These are phyloP conservation scores for Hypselothyrea guttata DNA, from an alignment of 2,888 invertebrate genomes.

Conservation along the genomic window DNA sequence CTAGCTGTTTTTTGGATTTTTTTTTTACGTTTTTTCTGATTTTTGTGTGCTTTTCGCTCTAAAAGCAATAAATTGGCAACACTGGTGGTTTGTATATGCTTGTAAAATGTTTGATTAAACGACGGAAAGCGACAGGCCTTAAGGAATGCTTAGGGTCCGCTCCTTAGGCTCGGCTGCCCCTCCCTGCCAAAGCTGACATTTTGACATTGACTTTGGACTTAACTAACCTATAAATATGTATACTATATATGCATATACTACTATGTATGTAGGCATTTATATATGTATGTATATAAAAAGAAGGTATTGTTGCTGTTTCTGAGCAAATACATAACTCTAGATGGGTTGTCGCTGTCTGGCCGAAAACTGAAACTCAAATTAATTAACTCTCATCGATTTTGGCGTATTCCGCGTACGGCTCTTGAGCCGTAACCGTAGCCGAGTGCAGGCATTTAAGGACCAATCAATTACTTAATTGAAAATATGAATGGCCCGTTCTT, in stretches of 20 bases:
- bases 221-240: background rate
- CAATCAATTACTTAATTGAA: conserved; percentile 74
- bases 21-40: too few species aligned
- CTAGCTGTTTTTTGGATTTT: too few species aligned
- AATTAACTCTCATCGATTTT: conserved; percentile 71
- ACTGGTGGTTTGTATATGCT: too few species aligned
- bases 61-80: too few species aligned
- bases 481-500: conserved; percentile 33
- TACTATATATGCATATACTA: background rate
- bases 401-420: too few species aligned
- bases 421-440: background rate
- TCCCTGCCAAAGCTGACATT: conserved; percentile 57
- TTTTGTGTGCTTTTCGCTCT: too few species aligned
- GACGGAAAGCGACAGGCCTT: conserved; percentile 15
- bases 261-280: background rate
- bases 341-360: too few species aligned
- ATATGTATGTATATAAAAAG: background rate
- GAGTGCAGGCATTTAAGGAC: conserved; percentile 38
- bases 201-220: conserved; percentile 50
- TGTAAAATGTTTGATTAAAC: too few species aligned
- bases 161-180: conserved; percentile 1
- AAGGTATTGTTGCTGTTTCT: conserved; percentile 4
- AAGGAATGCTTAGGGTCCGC: conserved; percentile 22
- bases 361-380: conserved; percentile 54
- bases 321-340: conserved; percentile 49